A percentile compares a stretch with the other conserved stretches of the same genome.
Conservation (phyloP, 2,888 invertebrate genomes). For the Hypomecis punctinalis region DNA sequence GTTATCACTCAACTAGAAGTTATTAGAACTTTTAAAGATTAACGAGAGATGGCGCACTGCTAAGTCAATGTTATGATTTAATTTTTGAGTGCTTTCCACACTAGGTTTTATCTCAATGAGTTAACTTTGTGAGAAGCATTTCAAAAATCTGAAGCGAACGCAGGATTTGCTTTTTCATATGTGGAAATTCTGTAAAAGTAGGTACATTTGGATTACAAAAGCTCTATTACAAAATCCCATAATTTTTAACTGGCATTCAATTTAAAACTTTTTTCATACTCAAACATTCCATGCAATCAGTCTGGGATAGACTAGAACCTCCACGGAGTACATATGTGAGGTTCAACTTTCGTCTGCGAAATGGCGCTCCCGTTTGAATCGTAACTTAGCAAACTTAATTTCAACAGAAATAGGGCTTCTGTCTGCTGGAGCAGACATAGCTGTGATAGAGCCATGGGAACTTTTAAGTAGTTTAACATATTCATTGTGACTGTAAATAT, state of each 20-base stretch:
- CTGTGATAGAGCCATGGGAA: constrained; percentile 23
- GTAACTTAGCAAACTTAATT: constrained; percentile 36
- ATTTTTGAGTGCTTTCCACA: no score
- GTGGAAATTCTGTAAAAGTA: no score
- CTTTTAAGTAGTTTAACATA: constrained; percentile 33
- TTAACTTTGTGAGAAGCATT: no score
- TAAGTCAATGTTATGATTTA: no score
- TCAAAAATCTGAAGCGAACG: no score
- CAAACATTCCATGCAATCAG: constrained; percentile 22
- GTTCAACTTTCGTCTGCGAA: constrained; percentile 27
- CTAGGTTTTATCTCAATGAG: no score
- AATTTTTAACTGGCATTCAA: constrained; percentile 4
- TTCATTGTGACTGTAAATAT: constrained; percentile 8
- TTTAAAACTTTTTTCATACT: constrained; percentile 11
- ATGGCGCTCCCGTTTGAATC: constrained; percentile 28
- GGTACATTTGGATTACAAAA: no score
- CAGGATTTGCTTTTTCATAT: no score
- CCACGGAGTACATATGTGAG: constrained; percentile 20
- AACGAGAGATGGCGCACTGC: no score
- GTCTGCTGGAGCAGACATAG: constrained; percentile 21
- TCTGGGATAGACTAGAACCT: constrained; percentile 10
- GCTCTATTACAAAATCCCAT: background rate
- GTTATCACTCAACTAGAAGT: no score
- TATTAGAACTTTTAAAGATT: no score
- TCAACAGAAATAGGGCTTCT: constrained; percentile 27